Evolutionary conservation across 2,888 invertebrate species (phyloP).

Genomic region (Caenorhabditis japonica): DNA sequence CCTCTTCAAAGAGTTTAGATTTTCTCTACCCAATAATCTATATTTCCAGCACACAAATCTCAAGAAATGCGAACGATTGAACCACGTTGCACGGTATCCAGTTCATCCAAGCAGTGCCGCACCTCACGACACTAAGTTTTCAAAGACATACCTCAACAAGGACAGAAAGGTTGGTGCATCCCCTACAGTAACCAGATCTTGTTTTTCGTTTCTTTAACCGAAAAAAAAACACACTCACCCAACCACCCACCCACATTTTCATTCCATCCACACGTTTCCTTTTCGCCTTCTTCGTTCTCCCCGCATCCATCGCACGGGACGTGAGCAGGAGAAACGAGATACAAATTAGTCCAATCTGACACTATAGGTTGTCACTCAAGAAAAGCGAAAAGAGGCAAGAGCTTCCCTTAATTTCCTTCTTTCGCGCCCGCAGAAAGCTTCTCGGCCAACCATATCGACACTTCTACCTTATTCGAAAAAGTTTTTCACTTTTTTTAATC

Average conservation of each 20-base stretch:
- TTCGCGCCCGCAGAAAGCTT: constrained; percentile 24
- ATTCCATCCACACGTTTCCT: constrained; percentile 3
- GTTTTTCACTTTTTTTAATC: not conserved
- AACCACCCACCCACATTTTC: no score
- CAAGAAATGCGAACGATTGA: constrained; percentile 77
- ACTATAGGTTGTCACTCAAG: constrained; percentile 58
- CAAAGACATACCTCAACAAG: constrained; percentile 76
- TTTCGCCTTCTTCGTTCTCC: constrained; percentile 8
- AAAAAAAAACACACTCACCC: constrained; percentile 12
- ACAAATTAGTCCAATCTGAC: constrained; percentile 62
- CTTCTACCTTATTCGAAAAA: constrained; percentile 23
- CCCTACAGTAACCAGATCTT: constrained; percentile 15
- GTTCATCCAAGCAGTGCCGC: constrained; percentile 75
- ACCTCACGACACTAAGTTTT: constrained; percentile 76
- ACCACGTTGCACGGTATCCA: constrained; percentile 76
- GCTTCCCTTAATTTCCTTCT: constrained; percentile 44
- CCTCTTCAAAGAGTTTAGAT: constrained; percentile 2
- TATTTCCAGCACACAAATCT: constrained; percentile 76
- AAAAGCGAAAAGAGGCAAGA: constrained; percentile 28
- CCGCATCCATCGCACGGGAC: not conserved
- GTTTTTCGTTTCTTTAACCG: not conserved
- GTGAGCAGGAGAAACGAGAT: constrained; percentile 12
- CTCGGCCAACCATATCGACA: constrained; percentile 38
- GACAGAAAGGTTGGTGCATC: constrained; percentile 74
- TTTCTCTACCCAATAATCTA: not conserved